phyloP scores from a whole-genome alignment of 2,113 vertebrate genomes.

The Heterotis niloticus region DNA sequence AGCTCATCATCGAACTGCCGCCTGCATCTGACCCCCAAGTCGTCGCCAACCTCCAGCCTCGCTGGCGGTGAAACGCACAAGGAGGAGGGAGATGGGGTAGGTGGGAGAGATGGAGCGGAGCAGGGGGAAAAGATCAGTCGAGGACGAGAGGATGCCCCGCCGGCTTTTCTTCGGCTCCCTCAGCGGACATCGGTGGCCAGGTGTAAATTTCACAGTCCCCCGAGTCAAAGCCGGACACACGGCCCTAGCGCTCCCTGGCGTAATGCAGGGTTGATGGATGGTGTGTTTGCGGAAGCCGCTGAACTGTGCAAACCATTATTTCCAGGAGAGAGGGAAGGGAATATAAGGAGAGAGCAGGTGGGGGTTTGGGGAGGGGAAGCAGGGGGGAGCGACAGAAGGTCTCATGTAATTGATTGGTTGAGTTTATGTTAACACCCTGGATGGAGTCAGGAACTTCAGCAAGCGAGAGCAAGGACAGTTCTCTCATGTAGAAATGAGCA shows the following conservation, averaged over 20 bases:
- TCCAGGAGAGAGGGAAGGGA: slow-evolving; percentile 42
- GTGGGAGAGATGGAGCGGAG: no score
- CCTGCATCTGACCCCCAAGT: no score
- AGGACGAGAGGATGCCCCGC: no score
- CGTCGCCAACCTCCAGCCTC: no score
- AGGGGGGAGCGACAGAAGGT: neutral
- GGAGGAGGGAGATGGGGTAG: no score
- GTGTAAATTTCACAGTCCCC: neutral
- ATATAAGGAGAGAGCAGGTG: neutral
- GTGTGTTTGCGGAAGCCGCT: slow-evolving; percentile 61
- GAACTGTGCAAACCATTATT: slow-evolving; percentile 65
- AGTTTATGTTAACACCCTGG: neutral
- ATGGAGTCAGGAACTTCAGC: neutral
- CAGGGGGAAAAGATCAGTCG: no score
- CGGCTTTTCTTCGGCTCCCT: neutral
- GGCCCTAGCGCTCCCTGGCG: no score
- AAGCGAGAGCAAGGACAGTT: neutral
- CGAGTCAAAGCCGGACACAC: no score
- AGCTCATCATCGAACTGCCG: no score
- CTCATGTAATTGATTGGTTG: neutral
- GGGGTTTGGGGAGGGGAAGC: neutral
- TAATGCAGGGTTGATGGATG: slow-evolving; percentile 54
- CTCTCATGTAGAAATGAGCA: no score
- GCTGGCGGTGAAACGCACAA: no score
- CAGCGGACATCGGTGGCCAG: neutral